Base-by-base conservation (phyloP, 2,113 vertebrate genomes). In the Hylia prasina region DNA sequence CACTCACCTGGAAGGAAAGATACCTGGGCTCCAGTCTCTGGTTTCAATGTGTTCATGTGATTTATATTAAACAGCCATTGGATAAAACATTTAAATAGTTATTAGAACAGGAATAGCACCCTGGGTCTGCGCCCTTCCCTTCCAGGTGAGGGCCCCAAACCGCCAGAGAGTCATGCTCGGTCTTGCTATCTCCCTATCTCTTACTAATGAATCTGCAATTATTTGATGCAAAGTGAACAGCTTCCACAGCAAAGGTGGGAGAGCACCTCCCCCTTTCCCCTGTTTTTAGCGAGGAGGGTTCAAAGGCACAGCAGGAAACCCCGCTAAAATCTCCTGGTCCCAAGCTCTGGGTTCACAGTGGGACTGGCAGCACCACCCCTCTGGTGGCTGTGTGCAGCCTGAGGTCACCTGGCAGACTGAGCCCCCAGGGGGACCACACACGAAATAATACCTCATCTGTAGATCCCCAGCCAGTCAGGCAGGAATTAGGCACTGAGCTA, bases 81-180 rank as follows among this genome's bases (percentile, higher is more conserved):
- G 83, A 95, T 75, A 60, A 94, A 92, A 77, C 66, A 78, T 31
- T 93, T 84, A 75, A 78, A 79, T 33, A 94, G 40, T 75, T 65
- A 84, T 85, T 72, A 94, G 11, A 81, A 10, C 25, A 35, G 25
- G 40, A 39, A 79, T 2, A 13, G 45, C 10, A 94, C 47, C 23
- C 35, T 7, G 11, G 33, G 25, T 76, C 48, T 88, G 69, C 30
- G 23, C 42, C 28, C 77, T 80, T 64, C 44, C 25, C 40, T 92
- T 95, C 83, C 95, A 95, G 72, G 77, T 68, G 93, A 95, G 73
- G 83, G 81, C 93, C 91, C n/a, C 84, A 91, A 92, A 94, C 80
- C 4, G 56, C 40, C 30, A 57, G 35, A 75, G 48, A 95, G 83
- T 95, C 95, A 18, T 94, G 91, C 45, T 89, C 1, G 0, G 57